Evolutionary conservation across 2,888 invertebrate species (phyloP), one percentile per base, ranked within the genome.

Genomic region (Torymus tubicola): DNA sequence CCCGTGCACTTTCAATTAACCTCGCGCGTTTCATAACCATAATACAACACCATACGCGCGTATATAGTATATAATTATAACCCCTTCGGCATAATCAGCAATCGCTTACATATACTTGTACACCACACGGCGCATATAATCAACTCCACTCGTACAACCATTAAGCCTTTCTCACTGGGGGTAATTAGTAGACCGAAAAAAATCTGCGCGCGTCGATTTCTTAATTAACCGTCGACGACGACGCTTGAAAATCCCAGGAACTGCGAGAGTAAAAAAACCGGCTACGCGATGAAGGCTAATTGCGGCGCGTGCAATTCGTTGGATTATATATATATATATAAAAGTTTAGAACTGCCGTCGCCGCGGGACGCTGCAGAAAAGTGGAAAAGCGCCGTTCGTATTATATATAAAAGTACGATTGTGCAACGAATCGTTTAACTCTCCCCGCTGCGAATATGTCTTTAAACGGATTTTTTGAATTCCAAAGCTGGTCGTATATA

Each of bases 1-100:
- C 31, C 31, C 31, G 31, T 8, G 2, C 3, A 58, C 65, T 50
- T 65, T 74, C 65, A 58, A 74, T 74, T 50, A 65, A 74, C 58
- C 50, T 58, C n/a, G n/a, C 12, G 50, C 21, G 50, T 74, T 74
- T 65, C 65, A 58, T 74, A 74, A 65, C 65, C 65, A 58, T 14
- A 14, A 64, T 13, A 21, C 2, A 11, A 8, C 16, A 31, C 4
- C 61, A 52, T 24, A 60, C 14, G 14, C 50, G 31, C 11, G 21
- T 2, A 42, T 61, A 10, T 5, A 52, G 55, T 64, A 64, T 53
- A 73, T 64, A 64, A 64, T 64, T 64, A n/a, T n/a, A n/a, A 63
- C 13, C 58, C 31, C 31, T 8, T 31, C 11, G 12, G 55, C 31
- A 24, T 58, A 50, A 74, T 74, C 74, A 74, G 52, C 3, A 3